Base-by-base conservation (phyloP, 2,888 invertebrate genomes). In the Polyommatus icarus region DNA sequence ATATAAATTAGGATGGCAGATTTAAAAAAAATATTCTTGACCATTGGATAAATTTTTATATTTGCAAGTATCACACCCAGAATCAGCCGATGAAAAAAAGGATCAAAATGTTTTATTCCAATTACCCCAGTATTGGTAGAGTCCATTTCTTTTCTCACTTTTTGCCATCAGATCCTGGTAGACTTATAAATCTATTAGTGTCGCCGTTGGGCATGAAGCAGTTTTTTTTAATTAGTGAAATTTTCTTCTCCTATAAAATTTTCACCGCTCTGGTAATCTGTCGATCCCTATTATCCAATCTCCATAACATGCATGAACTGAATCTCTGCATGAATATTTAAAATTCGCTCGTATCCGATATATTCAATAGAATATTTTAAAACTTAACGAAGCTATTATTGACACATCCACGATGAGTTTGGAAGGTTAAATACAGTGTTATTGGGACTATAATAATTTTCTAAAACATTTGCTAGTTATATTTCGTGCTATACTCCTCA, bases 311-410 rank as follows among this genome's bases (percentile, higher is more conserved):
- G 24, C 20, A 50, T 46, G n/a, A 73, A 50, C 46, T 73, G 50
- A 73, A 73, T 73, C 50, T 15, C 50, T 46, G 73, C 36, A 40
- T 46, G 46, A 73, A 73, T 73, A 73, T 73, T 46, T 20, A 24
- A 73, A 46, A 10, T 20, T 24, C 15, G 20, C 4, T 20, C n/a
- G 24, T 24, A 73, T 73, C 1, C 24, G 24, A 12, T 54, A 54
- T 5, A 73, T 73, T 24, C 12, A 20, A 40, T 20, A 40, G 20
- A 46, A 29, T n/a, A 72, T 40, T 36, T 20, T 8, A 71, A 71
- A 10, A 18, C 12, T 8, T 40, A 72, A 18, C 10, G 72, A 40
- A 24, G 59, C 20, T 61, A 10, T 24, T 20, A 61, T 24, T 24
- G 24, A 12, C 12, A 61, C 61, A 12, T 61, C 20, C 59, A n/a